Conservation (phyloP, 2,113 vertebrate species). For the Zootoca vivipara region DNA sequence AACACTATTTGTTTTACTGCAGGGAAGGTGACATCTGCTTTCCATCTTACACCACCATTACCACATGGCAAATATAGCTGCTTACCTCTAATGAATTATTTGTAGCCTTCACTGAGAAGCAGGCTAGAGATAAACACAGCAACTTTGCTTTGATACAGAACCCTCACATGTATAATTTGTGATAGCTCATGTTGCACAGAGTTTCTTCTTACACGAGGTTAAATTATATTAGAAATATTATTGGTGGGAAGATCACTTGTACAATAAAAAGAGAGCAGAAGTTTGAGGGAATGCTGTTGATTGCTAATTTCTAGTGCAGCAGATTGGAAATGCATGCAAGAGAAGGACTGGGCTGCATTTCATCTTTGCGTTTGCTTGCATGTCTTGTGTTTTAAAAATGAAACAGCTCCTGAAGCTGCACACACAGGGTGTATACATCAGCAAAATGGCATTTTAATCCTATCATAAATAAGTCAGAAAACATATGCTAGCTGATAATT, state of each 20-base stretch:
- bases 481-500: conserved; percentile 9
- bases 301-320: neutral
- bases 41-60: neutral
- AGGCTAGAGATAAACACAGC: neutral
- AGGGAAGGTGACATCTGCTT: neutral
- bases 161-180: neutral
- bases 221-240: neutral
- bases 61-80: neutral
- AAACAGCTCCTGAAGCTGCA: conserved; percentile 9
- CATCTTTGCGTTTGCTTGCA: conserved; percentile 13
- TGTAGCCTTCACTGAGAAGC: neutral
- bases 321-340: neutral
- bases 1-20: neutral
- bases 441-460: conserved; percentile 39
- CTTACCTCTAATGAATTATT: neutral
- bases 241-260: rapidly evolving
- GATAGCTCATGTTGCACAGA: neutral
- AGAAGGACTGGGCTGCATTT: neutral
- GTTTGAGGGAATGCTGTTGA: neutral
- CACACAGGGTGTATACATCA: neutral
- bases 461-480: conserved; percentile 29
- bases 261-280: neutral
- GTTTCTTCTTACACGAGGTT: neutral
- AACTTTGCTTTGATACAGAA: neutral
- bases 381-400: neutral